Evolutionary conservation across 2,113 vertebrate genomes (phyloP), one percentile per base, ranked within the genome.

Genomic region (Gallinago jamesoni): DNA sequence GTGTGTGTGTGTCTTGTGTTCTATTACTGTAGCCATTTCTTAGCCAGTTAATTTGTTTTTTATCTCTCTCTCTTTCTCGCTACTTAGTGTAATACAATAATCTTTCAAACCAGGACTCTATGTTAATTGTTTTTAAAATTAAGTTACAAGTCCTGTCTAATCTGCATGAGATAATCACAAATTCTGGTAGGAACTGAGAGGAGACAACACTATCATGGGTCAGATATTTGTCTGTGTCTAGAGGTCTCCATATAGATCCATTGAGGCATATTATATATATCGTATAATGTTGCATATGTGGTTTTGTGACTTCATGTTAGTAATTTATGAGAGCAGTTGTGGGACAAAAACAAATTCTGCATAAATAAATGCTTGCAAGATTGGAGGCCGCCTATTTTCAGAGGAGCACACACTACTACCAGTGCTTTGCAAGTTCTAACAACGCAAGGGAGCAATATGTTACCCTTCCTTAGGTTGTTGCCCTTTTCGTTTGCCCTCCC

Each of bases 401-500:
- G 47, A 57, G 43, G 18, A 63, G 21, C 20, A 18, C 25, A 13
- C 18, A 1, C 20, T 60, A 2, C 31, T 53, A 4, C 14, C 39
- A 31, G 35, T 45, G 73, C 25, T 30, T 43, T 43, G 17, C 19
- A 57, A 41, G 64, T 77, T 68, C 48, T 20, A 47, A 47, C 28
- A 37, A n/a, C 0, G 0, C 30, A 33, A 16, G 3, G 0, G 15
- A 56, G 27, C 23, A 53, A 8, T 25, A 45, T 7, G 13, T 52
- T 50, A 8, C 39, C 66, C 9, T 74, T 19, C 30, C 57, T 57
- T 39, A 63, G 5, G n/a, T 19, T 50, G 23, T 53, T 47, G 33
- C 30, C 25, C 22, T 84, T 76, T 66, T 52, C 24, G 39, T 23
- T 12, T 50, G 53, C 48, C 25, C 28, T 84, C 62, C 25, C 30